phyloP scores from a whole-genome alignment of 2,113 vertebrate genomes.

The Sylvietta virens region DNA sequence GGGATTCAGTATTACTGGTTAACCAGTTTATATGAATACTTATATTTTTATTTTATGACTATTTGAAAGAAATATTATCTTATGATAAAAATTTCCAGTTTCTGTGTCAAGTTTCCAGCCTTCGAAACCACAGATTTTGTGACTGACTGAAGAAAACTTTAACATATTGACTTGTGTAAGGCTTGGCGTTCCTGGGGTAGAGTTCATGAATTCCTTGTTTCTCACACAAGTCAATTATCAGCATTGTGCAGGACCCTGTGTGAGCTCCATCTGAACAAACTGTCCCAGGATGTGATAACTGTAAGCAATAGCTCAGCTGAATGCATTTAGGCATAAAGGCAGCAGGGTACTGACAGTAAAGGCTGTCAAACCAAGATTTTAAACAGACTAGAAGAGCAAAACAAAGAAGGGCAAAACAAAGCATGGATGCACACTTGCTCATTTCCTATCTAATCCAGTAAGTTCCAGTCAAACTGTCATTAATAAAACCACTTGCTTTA shows the following conservation, averaged over 20 bases:
- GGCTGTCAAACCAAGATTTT: not conserved
- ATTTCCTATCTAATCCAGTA: not conserved
- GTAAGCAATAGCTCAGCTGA: not conserved
- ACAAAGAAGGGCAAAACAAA: not conserved
- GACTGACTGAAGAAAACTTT: not conserved
- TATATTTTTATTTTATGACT: not conserved
- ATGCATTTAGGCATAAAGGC: not conserved
- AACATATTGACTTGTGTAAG: not conserved
- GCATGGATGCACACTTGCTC: not conserved
- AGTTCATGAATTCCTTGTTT: not conserved
- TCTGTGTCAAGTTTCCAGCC: not conserved
- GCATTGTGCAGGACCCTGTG: not conserved
- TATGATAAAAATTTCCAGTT: not conserved
- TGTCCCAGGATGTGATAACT: not conserved
- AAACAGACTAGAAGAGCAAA: not conserved
- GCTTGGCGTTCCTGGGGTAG: not conserved
- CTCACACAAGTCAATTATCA: not conserved
- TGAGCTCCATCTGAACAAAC: not conserved
- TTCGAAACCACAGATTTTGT: not conserved
- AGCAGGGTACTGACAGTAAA: not conserved
- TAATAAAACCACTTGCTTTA: not conserved
- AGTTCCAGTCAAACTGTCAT: not conserved
- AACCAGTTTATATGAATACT: not conserved
- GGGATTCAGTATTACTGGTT: not conserved
- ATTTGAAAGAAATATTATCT: not conserved